Evolutionary conservation across 2,797 vertebrate genomes (phyloP), one percentile per base, ranked within the genome.

Genomic region (Neopelma chrysocephalum): DNA sequence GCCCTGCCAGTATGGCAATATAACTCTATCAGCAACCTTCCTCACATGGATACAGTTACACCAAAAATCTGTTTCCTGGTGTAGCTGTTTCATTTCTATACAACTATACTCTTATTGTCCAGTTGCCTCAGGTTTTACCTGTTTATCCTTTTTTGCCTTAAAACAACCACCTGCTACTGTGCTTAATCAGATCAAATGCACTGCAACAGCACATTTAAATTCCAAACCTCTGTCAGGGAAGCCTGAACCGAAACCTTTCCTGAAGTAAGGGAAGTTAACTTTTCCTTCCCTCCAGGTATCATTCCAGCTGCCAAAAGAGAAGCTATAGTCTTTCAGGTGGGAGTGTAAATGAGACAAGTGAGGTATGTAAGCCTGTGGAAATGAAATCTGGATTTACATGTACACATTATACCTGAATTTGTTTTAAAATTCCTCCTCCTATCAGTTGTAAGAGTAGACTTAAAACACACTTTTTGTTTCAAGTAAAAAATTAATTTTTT

Each of bases 261-360:
- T 65, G 45, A 34, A 69, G 16, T 36, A 60, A 78, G 22, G 68
- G 75, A 93, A 94, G 56, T 64, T 26, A 70, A 31, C 22, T 70
- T 93, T 92, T 87, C 68, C 40, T 85, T 87, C 81, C 89, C 75
- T 73, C 53, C 6, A 23, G 87, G 45, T 73, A 54, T 73, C 34
- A 18, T 73, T 77, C 61, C 6, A 32, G 53, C 68, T 93, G 83
- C 84, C 75, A 93, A 80, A 81, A 90, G 32, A 29, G 22, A 11
- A 43, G 15, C 56, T 54, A 8, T 38, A 7, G 11, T 60, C 42
- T 53, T 89, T 64, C 56, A 87, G 62, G 38, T 70, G 70, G 69
- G 77, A 61, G 18, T 3, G 12, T 40, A 42, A 48, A 23, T n/a
- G 57, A 92, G 40, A 80, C 14, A 53, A 60, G 12, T 10, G 53